Evolutionary conservation across 2,888 invertebrate genomes (phyloP).

Genomic region (Mactromeris polynyma): DNA sequence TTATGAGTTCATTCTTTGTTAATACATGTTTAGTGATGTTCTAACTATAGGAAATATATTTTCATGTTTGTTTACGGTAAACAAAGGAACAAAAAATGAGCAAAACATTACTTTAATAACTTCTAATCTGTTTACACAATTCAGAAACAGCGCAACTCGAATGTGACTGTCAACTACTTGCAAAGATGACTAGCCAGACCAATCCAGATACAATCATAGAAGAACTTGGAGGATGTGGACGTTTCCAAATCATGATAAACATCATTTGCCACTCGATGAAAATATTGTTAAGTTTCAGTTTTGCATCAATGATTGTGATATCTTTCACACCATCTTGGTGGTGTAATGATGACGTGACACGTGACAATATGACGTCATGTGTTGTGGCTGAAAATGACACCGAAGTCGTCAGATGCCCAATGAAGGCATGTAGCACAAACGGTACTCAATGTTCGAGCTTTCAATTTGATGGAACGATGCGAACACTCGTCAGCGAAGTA

Average conservation of each 20-base stretch:
- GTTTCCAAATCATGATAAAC: constrained; percentile 41
- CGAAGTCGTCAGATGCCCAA: neutral
- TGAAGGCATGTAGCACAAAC: constrained; percentile 33
- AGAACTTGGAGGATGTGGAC: constrained; percentile 51
- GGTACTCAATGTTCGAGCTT: constrained; percentile 45
- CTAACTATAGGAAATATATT: too few relatives aligned
- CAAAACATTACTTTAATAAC: too few relatives aligned
- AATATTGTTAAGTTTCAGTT: constrained; percentile 30
- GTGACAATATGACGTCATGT: constrained; percentile 3
- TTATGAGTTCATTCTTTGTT: too few relatives aligned
- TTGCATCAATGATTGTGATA: constrained; percentile 12
- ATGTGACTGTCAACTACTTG: neutral
- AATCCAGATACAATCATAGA: constrained; percentile 46
- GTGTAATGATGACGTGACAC: constrained; percentile 24
- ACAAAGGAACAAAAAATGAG: too few relatives aligned
- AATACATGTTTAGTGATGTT: too few relatives aligned
- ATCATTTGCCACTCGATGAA: constrained; percentile 42
- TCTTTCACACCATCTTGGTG: constrained; percentile 37
- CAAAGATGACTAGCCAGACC: neutral
- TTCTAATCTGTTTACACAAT: too few relatives aligned
- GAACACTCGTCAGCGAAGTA: constrained; percentile 46
- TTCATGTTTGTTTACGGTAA: too few relatives aligned
- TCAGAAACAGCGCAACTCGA: neutral
- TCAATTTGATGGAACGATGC: constrained; percentile 23
- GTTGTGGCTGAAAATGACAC: neutral